Evolutionary conservation across 2,797 vertebrate species (phyloP), one percentile per base, ranked within the genome.

Genomic region (Allobates femoralis): DNA sequence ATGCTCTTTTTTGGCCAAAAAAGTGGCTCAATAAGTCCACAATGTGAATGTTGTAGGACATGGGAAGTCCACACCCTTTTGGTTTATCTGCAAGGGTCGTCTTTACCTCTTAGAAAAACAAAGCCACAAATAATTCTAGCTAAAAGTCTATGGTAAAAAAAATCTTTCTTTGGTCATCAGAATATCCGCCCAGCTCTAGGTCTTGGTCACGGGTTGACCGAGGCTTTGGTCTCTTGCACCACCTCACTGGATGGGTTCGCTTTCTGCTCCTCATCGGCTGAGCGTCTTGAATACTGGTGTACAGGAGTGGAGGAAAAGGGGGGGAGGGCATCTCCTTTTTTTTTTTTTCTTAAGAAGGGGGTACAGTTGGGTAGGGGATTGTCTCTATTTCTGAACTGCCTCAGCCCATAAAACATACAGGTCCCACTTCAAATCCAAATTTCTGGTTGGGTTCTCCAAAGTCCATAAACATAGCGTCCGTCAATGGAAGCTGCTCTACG

Each of bases 371-470:
- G 90, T 91, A 78, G 78, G 89, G 90, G 90, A 10, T 28, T 66
- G 77, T 73, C 50, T 67, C 69, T 87, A 56, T 41, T 83, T 74
- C 30, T 15, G 18, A 11, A 53, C 58, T 28, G 51, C 88, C 89
- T 89, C 93, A 99, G 94, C 96, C 97, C 90, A 95, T 95, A 95
- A 98, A 98, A 92, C 97, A 98, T 88, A 96, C 96, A 74, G 97
- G 96, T 92, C 97, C 97, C 92, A 98, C 94, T 93, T 97, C 95
- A 91, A 99, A 97, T 79, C 97, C 97, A 88, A 97, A 97, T 93
- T 95, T 94, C 94, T 98, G 96, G 91, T 94, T 93, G 26, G 93
- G 91, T 86, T 95, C 93, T 86, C 96, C 96, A 94, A 97, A 96
- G 94, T 97, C 97, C 89, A 92, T 93, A 94, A 97, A 94, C 90